A percentile compares a stretch with the other conserved stretches of the same genome.
These are phyloP conservation scores for Podarcis lilfordi DNA, from an alignment of 2,797 vertebrate genomes.

Conservation along the genomic window DNA sequence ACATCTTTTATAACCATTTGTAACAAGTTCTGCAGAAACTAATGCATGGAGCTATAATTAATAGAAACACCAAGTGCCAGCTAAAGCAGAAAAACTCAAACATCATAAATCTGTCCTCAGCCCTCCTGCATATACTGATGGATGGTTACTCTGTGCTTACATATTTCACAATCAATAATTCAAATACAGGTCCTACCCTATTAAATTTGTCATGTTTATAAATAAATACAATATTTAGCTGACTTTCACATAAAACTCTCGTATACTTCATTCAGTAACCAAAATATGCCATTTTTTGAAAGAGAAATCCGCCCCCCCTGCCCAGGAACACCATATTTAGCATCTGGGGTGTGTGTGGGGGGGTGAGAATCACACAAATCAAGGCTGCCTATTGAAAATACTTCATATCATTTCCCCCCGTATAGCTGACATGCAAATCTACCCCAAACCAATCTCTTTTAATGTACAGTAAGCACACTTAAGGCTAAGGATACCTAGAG, in stretches of 20 bases:
- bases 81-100: slow-evolving; percentile 78
- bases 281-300: background rate
- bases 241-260: slow-evolving; percentile 55
- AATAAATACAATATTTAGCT: slow-evolving; percentile 70
- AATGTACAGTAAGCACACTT: slow-evolving; percentile 31
- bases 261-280: background rate
- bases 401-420: slow-evolving; percentile 1
- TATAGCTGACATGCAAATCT: slow-evolving; percentile 40
- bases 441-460: slow-evolving; percentile 32
- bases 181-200: slow-evolving; percentile 79
- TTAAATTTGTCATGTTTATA: slow-evolving; percentile 81
- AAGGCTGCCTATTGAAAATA: slow-evolving; percentile 16
- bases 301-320: accelerated
- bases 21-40: slow-evolving; percentile 59
- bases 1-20: slow-evolving; percentile 68
- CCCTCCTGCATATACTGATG: slow-evolving; percentile 76
- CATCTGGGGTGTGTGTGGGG: background rate
- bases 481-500: slow-evolving; percentile 21
- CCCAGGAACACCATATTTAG: background rate
- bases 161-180: slow-evolving; percentile 84
- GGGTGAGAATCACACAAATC: slow-evolving; percentile 9
- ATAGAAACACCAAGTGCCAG: slow-evolving; percentile 81
- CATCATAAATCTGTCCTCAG: slow-evolving; percentile 79
- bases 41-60: slow-evolving; percentile 77
- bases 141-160: slow-evolving; percentile 79